Percentiles rank a stretch among this genome's conserved stretches.
These are phyloP conservation scores for Myiagra hebetior DNA, from an alignment of 2,113 vertebrate species.

Conservation along the genomic window DNA sequence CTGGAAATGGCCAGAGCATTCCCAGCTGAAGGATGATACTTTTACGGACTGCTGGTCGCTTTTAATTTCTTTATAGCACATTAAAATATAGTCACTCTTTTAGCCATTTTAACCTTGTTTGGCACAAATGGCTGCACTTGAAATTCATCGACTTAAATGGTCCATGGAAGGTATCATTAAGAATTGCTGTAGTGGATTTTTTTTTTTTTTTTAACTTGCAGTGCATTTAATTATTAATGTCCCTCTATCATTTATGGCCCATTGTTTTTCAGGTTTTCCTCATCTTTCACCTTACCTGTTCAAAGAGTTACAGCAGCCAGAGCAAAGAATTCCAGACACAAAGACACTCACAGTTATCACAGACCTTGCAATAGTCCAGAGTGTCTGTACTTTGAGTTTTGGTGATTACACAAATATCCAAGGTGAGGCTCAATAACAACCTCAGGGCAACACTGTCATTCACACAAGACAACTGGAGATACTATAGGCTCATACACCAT, in stretches of 20 bases:
- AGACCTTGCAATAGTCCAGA: background rate
- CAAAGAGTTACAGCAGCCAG: slow-evolving; percentile 2
- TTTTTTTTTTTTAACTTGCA: background rate
- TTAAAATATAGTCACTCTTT: slow-evolving; percentile 71
- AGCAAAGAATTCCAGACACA: background rate
- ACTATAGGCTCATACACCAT: background rate
- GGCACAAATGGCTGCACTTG: slow-evolving; percentile 68
- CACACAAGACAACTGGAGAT: background rate
- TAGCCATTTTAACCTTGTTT: slow-evolving; percentile 77
- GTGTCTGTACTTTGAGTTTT: background rate
- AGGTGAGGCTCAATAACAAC: background rate
- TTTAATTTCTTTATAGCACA: slow-evolving; percentile 71
- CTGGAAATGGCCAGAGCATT: slow-evolving; percentile 62
- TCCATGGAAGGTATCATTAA: slow-evolving; percentile 65
- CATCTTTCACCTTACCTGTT: slow-evolving; percentile 36
- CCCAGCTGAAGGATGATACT: slow-evolving; percentile 57
- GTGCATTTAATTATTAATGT: slow-evolving; percentile 55
- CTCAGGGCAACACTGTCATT: background rate
- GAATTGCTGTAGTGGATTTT: slow-evolving; percentile 16
- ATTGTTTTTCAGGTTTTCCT: slow-evolving; percentile 41
- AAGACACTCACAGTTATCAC: background rate
- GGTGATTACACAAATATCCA: background rate
- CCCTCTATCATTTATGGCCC: slow-evolving; percentile 26
- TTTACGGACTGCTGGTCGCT: slow-evolving; percentile 63
- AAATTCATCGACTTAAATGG: slow-evolving; percentile 65